Base-by-base conservation (phyloP, 2,888 invertebrate genomes). In the Sturmia bella region DNA sequence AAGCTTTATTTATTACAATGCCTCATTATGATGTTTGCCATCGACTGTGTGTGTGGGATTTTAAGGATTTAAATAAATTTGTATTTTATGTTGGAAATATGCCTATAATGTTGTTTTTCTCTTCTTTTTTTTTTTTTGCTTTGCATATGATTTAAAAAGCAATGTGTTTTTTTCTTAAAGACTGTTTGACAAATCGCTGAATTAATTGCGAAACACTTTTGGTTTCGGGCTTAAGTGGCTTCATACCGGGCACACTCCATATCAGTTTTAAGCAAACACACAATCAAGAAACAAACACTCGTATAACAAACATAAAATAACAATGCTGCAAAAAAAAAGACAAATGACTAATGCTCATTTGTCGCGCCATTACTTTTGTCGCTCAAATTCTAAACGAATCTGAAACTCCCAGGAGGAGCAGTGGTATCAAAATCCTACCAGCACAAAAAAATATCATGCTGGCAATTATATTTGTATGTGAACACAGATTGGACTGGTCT, bases 151-250 rank as follows among this genome's bases (percentile, higher is more conserved):
- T 57, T 63, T 63, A 68, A 61, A 32, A 32, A 32, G 9, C 68
- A 82, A 77, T 77, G 69, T n/a, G 17, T 82, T 82, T 74, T 32
- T 27, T 27, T 27, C 27, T 27, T 78, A 77, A 82, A 66, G 69
- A 70, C 70, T 82, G 74, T 84, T 78, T 84, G 84, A 84, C 84
- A 84, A 84, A 84, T 84, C 84, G 78, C 80, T 72, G 64, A 84
- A 84, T 84, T 84, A 84, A 84, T 84, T 84, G 83, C 84, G 68
- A 84, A 84, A 84, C 84, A 83, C 84, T 84, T 84, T 84, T 83
- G 69, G 80, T 83, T 83, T 84, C 32, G 32, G 5, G 32, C 32
- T 77, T 77, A 82, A 82, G 66, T 70, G 82, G 70, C 78, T 75
- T 78, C 82, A 82, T 41, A 82, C 82, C 59, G 82, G 56, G 82